phyloP scores from a whole-genome alignment of 2,888 invertebrate genomes.

The Hypena proboscidalis region DNA sequence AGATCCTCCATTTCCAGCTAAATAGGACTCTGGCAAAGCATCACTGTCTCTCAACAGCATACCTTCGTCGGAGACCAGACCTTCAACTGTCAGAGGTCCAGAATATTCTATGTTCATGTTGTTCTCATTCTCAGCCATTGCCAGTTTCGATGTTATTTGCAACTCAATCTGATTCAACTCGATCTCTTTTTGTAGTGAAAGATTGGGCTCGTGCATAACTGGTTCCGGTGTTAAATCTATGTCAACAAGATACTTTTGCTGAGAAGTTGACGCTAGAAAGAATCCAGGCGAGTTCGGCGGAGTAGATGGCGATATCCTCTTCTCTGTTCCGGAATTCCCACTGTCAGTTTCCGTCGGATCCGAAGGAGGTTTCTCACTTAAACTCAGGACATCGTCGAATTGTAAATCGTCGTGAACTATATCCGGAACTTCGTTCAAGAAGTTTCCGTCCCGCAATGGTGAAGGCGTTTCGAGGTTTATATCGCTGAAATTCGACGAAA shows the following conservation, averaged over 20 bases:
- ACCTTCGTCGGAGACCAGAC: constrained; percentile 58
- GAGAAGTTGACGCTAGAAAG: constrained; percentile 69
- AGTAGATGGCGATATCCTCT: constrained; percentile 69
- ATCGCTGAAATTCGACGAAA: constrained; percentile 83
- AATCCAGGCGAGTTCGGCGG: constrained; percentile 79
- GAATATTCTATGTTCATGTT: constrained; percentile 82
- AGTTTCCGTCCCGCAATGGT: constrained; percentile 75
- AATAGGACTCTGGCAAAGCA: constrained; percentile 60
- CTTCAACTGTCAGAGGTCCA: constrained; percentile 70
- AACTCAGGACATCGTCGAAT: constrained; percentile 62
- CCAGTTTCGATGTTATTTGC: constrained; percentile 77
- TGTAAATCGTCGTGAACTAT: constrained; percentile 65
- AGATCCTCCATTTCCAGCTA: constrained; percentile 81
- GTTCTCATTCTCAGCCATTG: constrained; percentile 83
- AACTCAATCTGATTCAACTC: constrained; percentile 76
- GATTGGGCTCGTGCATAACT: constrained; percentile 40
- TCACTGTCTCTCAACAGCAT: constrained; percentile 56
- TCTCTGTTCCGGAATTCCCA: constrained; percentile 65
- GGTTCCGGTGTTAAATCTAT: constrained; percentile 59
- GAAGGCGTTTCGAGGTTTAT: constrained; percentile 79
- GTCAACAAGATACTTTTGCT: constrained; percentile 71
- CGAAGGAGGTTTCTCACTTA: constrained; percentile 59
- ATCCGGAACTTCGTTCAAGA: constrained; percentile 79
- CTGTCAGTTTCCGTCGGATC: constrained; percentile 55
- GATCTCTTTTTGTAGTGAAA: constrained; percentile 58